Conservation (phyloP, 1,140 invertebrate genomes). For the Leguminivora glycinivorella region DNA sequence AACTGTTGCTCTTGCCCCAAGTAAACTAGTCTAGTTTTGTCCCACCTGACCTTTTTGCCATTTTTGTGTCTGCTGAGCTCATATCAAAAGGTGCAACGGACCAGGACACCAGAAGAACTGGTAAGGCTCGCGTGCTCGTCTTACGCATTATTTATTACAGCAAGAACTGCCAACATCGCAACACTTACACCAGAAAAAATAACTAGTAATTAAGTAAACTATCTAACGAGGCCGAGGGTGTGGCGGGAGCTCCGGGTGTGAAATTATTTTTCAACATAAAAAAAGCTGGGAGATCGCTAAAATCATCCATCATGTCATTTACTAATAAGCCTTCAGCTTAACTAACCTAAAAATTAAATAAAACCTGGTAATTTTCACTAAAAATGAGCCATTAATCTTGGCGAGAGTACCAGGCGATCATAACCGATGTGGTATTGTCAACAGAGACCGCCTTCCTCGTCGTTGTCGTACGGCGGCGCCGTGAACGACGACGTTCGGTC, state of each 20-base stretch:
- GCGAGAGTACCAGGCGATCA: slow-evolving; percentile 26
- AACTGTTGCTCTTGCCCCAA: too few relatives aligned
- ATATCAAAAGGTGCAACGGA: neutral
- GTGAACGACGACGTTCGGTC: slow-evolving; percentile 95
- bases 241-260: slow-evolving; percentile 22
- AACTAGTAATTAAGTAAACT: slow-evolving; percentile 29
- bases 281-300: slow-evolving; percentile 23
- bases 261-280: slow-evolving; percentile 28
- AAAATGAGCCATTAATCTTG: neutral
- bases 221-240: slow-evolving; percentile 21
- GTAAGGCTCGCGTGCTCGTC: slow-evolving; percentile 21
- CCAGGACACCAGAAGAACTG: slow-evolving; percentile 25
- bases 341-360: neutral
- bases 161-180: slow-evolving; percentile 12
- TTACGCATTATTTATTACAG: slow-evolving; percentile 20
- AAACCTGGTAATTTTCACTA: neutral
- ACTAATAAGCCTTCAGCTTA: slow-evolving; percentile 16
- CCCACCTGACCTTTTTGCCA: neutral
- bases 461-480: slow-evolving; percentile 93
- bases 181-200: slow-evolving; percentile 28
- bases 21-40: too few relatives aligned
- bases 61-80: neutral
- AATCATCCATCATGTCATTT: neutral
- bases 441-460: slow-evolving; percentile 96
- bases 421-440: slow-evolving; percentile 61